These are phyloP conservation scores for Tyrannus savana DNA, from an alignment of 2,113 vertebrate species.

Conservation along the genomic window DNA sequence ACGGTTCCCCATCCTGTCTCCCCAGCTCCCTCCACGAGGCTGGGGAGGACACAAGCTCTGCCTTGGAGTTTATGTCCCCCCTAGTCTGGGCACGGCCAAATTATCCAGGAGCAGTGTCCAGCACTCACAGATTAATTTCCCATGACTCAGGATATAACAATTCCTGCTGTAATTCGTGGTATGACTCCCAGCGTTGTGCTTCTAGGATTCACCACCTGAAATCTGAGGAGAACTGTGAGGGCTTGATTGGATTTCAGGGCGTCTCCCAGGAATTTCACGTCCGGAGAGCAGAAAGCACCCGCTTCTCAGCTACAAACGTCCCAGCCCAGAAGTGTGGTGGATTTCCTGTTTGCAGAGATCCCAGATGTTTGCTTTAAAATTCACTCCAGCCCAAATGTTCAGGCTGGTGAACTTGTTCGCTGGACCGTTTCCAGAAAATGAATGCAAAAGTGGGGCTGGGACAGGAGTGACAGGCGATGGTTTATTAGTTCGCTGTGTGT, in stretches of 20 bases:
- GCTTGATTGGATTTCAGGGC: background rate
- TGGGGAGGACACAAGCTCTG: background rate
- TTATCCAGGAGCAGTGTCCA: background rate
- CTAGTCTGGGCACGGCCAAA: background rate
- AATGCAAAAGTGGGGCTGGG: constrained; percentile 3
- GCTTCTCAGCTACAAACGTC: background rate
- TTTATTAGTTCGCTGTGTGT: background rate
- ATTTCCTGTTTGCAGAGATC: constrained; percentile 40
- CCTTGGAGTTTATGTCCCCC: background rate
- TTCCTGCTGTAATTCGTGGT: background rate
- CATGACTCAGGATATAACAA: background rate
- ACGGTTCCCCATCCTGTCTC: rapidly evolving
- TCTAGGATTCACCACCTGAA: constrained; percentile 43
- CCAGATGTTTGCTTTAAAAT: constrained; percentile 49
- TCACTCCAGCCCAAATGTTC: background rate
- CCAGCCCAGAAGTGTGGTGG: background rate
- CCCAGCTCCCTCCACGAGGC: rapidly evolving
- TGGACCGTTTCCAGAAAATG: background rate
- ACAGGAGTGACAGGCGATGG: background rate
- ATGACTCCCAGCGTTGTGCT: background rate
- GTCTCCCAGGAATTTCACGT: background rate
- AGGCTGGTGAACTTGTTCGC: background rate
- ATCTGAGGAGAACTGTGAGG: background rate
- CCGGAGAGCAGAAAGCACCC: background rate
- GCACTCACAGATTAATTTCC: constrained; percentile 31